Evolutionary conservation across 2,113 vertebrate species (phyloP).

Genomic region (Gnathonemus longibarbis): DNA sequence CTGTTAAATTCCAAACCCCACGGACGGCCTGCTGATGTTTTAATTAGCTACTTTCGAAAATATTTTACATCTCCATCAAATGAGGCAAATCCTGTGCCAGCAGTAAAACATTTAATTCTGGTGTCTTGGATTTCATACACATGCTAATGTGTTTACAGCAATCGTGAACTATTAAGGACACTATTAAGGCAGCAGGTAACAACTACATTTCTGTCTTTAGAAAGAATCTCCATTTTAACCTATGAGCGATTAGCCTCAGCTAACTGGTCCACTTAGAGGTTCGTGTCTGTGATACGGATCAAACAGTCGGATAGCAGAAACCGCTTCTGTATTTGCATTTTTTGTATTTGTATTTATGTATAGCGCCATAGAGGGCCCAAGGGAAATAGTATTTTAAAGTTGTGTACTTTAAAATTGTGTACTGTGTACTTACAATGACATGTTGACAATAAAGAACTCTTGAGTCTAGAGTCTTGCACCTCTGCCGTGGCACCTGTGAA

Average conservation of each 20-base stretch:
- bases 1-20: background rate
- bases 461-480: background rate
- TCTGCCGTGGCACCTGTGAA: background rate
- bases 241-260: background rate
- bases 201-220: background rate
- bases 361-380: background rate
- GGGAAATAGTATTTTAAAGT: background rate
- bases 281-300: background rate
- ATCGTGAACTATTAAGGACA: background rate
- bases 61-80: background rate
- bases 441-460: background rate
- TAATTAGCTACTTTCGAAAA: background rate
- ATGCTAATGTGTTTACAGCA: background rate
- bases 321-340: background rate
- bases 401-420: too few species aligned
- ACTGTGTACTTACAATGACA: background rate
- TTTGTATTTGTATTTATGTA: background rate
- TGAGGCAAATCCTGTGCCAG: background rate
- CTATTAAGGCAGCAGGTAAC: background rate
- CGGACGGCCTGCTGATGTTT: background rate
- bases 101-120: background rate
- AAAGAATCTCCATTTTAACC: background rate
- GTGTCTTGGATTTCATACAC: background rate
- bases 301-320: background rate
- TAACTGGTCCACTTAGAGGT: background rate